These are phyloP conservation scores for Haliclystus octoradiatus DNA, from an alignment of 30 jellyfish, hydroid and myxozoan genomes.

Conservation along the genomic window DNA sequence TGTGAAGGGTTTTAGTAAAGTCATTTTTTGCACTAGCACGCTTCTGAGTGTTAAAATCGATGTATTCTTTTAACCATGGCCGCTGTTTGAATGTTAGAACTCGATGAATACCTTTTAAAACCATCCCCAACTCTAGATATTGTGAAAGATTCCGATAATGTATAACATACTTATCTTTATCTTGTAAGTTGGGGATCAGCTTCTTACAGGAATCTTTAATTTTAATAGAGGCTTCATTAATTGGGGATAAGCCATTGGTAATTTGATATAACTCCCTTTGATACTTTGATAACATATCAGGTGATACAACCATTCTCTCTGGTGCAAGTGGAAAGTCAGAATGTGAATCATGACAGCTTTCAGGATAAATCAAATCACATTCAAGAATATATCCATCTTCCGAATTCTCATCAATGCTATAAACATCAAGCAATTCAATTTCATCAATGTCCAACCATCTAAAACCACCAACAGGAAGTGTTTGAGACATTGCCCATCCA, in stretches of 20 bases:
- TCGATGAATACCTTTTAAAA: slow-evolving; percentile 29
- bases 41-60: slow-evolving; percentile 37
- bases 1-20: slow-evolving; percentile 40
- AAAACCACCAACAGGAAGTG: too few relatives aligned
- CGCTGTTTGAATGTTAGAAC: slow-evolving; percentile 36
- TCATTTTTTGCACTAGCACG: slow-evolving; percentile 20
- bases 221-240: slow-evolving; percentile 4
- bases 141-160: slow-evolving; percentile 35
- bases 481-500: slow-evolving; percentile 85
- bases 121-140: slow-evolving; percentile 20
- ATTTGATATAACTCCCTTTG: not conserved
- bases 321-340: slow-evolving; percentile 55
- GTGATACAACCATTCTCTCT: slow-evolving; percentile 17
- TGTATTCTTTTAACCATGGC: slow-evolving; percentile 31
- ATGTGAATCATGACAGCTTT: slow-evolving; percentile 36
- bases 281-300: slow-evolving; percentile 18
- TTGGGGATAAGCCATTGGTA: too few relatives aligned
- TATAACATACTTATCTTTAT: slow-evolving; percentile 38
- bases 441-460: slow-evolving; percentile 32
- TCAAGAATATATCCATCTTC: too few relatives aligned
- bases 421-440: not conserved
- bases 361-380: too few relatives aligned
- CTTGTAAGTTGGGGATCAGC: slow-evolving; percentile 28
- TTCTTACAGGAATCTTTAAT: slow-evolving; percentile 9
- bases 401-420: slow-evolving; percentile 2